Evolutionary conservation across 2,113 vertebrate species (phyloP).

Genomic region (Rhinogobius similis): DNA sequence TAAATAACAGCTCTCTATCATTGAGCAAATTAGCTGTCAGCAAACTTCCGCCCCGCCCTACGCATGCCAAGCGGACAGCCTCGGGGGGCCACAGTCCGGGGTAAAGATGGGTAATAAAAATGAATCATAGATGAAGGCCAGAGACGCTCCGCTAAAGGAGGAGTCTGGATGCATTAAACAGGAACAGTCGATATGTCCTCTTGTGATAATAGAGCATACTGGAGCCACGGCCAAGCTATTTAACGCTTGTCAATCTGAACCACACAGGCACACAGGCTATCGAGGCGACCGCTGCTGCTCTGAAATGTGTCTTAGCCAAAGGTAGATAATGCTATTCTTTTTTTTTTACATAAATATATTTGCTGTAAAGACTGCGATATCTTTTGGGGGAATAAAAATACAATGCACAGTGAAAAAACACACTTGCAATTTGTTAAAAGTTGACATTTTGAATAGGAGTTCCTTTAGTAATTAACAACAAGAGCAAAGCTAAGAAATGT

Average conservation of each 20-base stretch:
- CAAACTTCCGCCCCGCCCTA: slow-evolving; percentile 70
- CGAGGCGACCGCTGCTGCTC: slow-evolving; percentile 27
- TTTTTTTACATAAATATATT: no score
- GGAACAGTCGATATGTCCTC: slow-evolving; percentile 79
- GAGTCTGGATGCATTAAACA: slow-evolving; percentile 79
- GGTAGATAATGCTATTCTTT: slow-evolving; percentile 24
- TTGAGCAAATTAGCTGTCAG: slow-evolving; percentile 77
- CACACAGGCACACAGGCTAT: slow-evolving; percentile 45
- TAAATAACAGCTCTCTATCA: slow-evolving; percentile 70
- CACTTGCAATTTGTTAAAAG: background rate
- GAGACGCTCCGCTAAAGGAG: slow-evolving; percentile 76
- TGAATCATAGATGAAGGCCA: slow-evolving; percentile 82
- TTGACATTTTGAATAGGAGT: slow-evolving; percentile 23
- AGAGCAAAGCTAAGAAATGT: slow-evolving; percentile 41
- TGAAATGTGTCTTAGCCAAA: slow-evolving; percentile 38
- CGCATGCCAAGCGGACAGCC: slow-evolving; percentile 64
- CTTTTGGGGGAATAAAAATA: background rate
- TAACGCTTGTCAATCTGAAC: slow-evolving; percentile 77
- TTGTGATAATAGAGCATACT: slow-evolving; percentile 80
- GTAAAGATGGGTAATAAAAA: slow-evolving; percentile 83
- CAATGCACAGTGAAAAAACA: background rate
- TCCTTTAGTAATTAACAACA: slow-evolving; percentile 61
- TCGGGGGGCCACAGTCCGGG: slow-evolving; percentile 68
- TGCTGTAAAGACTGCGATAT: slow-evolving; percentile 9
- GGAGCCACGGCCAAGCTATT: slow-evolving; percentile 72